Evolutionary conservation across 2,113 vertebrate species (phyloP).

Genomic region (Misgurnus mizolepis): DNA sequence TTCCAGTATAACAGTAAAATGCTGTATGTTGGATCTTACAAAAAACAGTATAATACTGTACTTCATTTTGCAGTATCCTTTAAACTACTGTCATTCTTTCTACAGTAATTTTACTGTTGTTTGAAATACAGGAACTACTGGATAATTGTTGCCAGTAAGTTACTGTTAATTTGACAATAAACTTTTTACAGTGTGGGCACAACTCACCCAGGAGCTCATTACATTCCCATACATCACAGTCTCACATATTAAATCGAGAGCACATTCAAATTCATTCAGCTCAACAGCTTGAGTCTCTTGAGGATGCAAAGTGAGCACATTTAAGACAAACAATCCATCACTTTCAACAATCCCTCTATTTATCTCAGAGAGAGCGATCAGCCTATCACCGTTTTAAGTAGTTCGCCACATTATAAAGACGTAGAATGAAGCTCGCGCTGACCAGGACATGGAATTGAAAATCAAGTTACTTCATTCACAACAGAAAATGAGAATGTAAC

Average conservation of each 20-base stretch:
- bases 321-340: conserved; percentile 40
- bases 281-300: conserved; percentile 15
- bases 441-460: conserved; percentile 10
- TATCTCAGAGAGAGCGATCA: conserved; percentile 5
- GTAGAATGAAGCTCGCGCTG: background rate
- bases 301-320: conserved; percentile 29
- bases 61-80: too few relatives aligned
- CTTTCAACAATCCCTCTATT: conserved; percentile 12
- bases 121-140: too few relatives aligned
- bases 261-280: conserved; percentile 43
- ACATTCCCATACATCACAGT: conserved; percentile 42
- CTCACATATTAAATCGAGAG: conserved; percentile 45
- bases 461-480: conserved; percentile 19
- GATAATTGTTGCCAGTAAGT: too few relatives aligned
- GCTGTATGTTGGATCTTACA: too few relatives aligned
- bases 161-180: too few relatives aligned
- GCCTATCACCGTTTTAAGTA: background rate
- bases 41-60: too few relatives aligned
- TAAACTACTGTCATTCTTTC: too few relatives aligned
- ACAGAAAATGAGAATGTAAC: conserved; percentile 14
- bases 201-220: conserved; percentile 29
- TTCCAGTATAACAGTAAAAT: too few relatives aligned
- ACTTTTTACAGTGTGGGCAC: too few relatives aligned
- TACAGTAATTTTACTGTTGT: too few relatives aligned
- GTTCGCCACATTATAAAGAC: conserved; percentile 27